These are phyloP conservation scores for Orchesellides sinensis DNA, from an alignment of 2,888 invertebrate genomes.

Conservation along the genomic window DNA sequence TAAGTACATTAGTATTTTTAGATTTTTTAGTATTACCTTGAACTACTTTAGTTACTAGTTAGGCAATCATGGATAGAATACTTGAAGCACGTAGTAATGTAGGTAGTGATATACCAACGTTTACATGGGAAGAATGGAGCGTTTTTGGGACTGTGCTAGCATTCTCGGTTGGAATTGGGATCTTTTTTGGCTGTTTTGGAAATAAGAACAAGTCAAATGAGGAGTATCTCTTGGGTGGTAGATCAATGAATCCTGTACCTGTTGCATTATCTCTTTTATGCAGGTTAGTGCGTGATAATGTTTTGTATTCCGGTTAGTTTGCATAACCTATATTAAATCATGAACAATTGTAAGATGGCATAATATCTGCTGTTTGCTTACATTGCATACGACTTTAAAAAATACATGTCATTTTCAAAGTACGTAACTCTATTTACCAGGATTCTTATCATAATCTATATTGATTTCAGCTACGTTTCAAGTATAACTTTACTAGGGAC, in stretches of 20 bases:
- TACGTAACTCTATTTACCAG: too few species aligned
- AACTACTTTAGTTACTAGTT: not conserved
- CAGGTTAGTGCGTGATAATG: constrained; percentile 78
- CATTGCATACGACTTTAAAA: too few species aligned
- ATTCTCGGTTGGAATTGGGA: constrained; percentile 88
- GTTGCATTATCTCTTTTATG: constrained; percentile 94
- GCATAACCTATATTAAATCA: not conserved
- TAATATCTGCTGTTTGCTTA: too few species aligned
- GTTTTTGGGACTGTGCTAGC: constrained; percentile 81
- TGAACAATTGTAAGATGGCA: not conserved
- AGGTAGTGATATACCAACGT: constrained; percentile 27
- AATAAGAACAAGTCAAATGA: constrained; percentile 85
- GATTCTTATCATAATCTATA: too few species aligned
- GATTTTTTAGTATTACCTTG: too few species aligned
- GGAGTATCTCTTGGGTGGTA: constrained; percentile 89
- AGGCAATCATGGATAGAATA: not conserved
- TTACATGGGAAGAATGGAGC: constrained; percentile 66
- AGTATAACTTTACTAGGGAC: constrained; percentile 72
- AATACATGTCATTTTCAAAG: too few species aligned
- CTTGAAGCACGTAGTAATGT: not conserved
- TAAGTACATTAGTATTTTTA: too few species aligned
- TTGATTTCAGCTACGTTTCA: constrained; percentile 67
- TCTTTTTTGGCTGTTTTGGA: constrained; percentile 89
- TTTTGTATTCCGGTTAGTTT: not conserved
- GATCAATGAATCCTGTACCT: constrained; percentile 90